Evolutionary conservation across 2,888 invertebrate genomes (phyloP), one percentile per base, ranked within the genome.

Genomic region (Nomada goodeniana): DNA sequence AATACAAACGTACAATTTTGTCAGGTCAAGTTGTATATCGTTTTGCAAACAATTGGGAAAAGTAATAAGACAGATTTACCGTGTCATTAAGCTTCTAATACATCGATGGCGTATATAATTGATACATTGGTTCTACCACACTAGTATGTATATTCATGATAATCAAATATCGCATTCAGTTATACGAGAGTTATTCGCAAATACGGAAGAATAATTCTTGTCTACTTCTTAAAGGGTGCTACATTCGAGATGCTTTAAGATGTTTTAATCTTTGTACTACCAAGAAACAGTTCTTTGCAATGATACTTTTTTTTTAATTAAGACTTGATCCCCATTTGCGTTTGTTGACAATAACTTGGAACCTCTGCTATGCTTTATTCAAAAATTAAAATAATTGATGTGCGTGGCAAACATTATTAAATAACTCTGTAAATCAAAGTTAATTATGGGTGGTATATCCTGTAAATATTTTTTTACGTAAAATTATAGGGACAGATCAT

Each of bases 381-480:
- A 26, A 52, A 7, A 5, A 36, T 36, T 36, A 5, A 36, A 36
- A 59, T 36, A 50, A 55, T 47, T 15, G 7, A 59, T 18, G 9
- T 42, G n/a, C 53, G 64, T 64, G 67, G 50, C 13, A 50, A 63
- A 68, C 70, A 74, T 67, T 64, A 55, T 23, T 23, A 73, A 36
- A 23, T 36, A 79, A 61, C 47, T 61, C 57, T 75, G 68, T 82
- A 73, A 69, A 83, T 82, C 78, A 82, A 83, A 75, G 59, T n/a
- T 71, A 67, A 74, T 50, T 61, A 67, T 82, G 71, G 71, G 44
- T 70, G 75, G 60, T 79, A 55, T 69, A 69, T 79, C 71, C 44
- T 83, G 83, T 83, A 83, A 83, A 83, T 83, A 83, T 70, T 82
- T 83, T 82, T 79, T 79, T 82, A 82, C 82, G 47, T 55, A 67